A percentile compares a stretch with the other conserved stretches of the same genome.
phyloP scores from a whole-genome alignment of 2,888 invertebrate species.

The Watsonalla cultraria region DNA sequence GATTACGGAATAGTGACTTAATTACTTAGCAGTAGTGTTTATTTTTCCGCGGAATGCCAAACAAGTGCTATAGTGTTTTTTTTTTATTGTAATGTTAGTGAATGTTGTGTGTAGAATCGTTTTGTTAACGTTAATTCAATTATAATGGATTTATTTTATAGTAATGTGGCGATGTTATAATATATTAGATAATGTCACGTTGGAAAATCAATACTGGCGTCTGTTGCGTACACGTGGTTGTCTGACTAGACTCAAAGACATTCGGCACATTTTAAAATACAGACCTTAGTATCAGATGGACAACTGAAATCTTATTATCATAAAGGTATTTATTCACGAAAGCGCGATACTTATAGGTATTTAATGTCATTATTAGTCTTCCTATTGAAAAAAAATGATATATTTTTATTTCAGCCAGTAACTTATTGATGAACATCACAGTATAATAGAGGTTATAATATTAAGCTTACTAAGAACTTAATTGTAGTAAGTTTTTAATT shows the following conservation, averaged over 20 bases:
- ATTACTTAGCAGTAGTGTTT: conserved; percentile 36
- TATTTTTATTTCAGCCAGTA: too few relatives aligned
- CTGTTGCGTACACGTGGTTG: conserved; percentile 4
- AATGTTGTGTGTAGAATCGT: conserved; percentile 45
- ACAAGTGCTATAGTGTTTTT: conserved; percentile 26
- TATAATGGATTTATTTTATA: conserved; percentile 17
- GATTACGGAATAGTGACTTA: conserved; percentile 39
- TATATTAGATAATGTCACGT: background rate
- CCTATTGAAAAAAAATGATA: too few relatives aligned
- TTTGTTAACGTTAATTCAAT: conserved; percentile 18
- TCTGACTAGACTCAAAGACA: background rate
- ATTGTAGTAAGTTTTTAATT: too few relatives aligned
- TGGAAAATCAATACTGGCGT: conserved; percentile 23
- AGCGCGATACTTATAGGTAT: too few relatives aligned
- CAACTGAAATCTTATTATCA: conserved; percentile 14
- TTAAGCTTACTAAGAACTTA: too few relatives aligned
- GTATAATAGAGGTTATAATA: too few relatives aligned
- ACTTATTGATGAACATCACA: too few relatives aligned
- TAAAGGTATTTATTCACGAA: background rate
- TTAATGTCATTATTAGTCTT: too few relatives aligned
- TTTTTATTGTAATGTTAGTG: conserved; percentile 29
- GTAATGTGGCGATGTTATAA: conserved; percentile 5
- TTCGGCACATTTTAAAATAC: background rate
- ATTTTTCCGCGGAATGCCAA: conserved; percentile 38
- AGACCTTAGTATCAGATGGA: conserved; percentile 24